Evolutionary conservation across 2,113 vertebrate genomes (phyloP), one percentile per base, ranked within the genome.

Genomic region (Siniperca knerii): DNA sequence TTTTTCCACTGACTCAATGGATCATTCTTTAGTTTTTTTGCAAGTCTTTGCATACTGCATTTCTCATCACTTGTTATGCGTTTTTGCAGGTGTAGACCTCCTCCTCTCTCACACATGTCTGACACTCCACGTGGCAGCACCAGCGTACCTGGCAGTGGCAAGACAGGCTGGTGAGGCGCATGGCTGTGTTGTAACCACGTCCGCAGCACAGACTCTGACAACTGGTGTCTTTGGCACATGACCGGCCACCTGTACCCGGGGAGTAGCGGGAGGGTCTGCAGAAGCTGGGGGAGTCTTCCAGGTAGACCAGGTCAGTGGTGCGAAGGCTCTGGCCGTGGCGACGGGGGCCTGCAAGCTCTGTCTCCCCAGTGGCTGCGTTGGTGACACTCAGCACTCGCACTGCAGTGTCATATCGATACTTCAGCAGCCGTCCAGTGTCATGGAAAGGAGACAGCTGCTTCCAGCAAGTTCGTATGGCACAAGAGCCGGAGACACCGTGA

Each of bases 41-140:
- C 71, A 40, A 16, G 81, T 77, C 81, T 86, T 82, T 72, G 57
- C 67, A 13, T 46, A 15, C 48, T 74, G 6, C 13, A 61, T 35
- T 29, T 46, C 54, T 75, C 21, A 4, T 35, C 2, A 3, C 29
- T 21, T 57, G 40, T 57, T 96, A 98, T 79, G 96, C 96, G 65
- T 97, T 97, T 80, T 99, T 99, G 93, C 98, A 99, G 89, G 97
- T 99, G 65, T 99, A 99, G 42, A 98, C 96, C 60, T 98, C 97
- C 91, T 99, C 98, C 85, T 99, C 97, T 65, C 97, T 95, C 75
- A 97, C 93, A 10, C 98, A 99, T 57, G 99, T 98, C 85, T 99
- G 97, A 87, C 98, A 99, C 93, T 99, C 98, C 86, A 99, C 98
- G 0, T 99, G 98, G 94, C 98, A 99, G 92, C 98, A 99, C 98